Conservation (phyloP, 2,888 invertebrate genomes). For the Erebia ligea region DNA sequence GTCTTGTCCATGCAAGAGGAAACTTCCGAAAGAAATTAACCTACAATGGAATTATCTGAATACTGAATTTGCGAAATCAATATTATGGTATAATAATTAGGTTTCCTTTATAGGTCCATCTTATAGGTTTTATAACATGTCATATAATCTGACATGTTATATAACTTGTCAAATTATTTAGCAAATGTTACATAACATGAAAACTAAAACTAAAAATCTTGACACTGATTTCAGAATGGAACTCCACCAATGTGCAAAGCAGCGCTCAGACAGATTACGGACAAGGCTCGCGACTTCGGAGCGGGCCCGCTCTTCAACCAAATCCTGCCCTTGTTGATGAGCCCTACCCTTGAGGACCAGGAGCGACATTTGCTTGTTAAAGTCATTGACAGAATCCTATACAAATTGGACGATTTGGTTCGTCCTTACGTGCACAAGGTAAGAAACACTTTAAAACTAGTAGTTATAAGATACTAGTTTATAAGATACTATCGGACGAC, state of each 20-base stretch:
- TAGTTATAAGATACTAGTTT: neutral
- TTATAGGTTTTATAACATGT: no score
- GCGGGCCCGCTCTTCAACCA: conserved; percentile 99
- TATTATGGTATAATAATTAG: no score
- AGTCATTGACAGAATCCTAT: conserved; percentile 98
- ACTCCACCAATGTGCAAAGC: conserved; percentile 99
- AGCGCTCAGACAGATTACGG: conserved; percentile 98
- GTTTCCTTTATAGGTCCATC: no score
- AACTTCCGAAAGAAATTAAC: no score
- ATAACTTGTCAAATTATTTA: no score
- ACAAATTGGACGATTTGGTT: conserved; percentile 99
- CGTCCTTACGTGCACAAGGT: conserved; percentile 99
- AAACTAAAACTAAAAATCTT: neutral
- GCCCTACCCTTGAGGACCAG: conserved; percentile 99
- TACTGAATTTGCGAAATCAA: no score
- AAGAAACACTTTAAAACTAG: conserved; percentile 42
- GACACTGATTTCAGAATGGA: conserved; percentile 86
- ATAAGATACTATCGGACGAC: neutral
- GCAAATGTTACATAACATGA: no score
- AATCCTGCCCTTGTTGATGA: conserved; percentile 99
- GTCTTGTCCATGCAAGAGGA: no score
- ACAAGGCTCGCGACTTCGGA: conserved; percentile 99
- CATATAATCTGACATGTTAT: no score
- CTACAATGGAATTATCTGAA: no score
- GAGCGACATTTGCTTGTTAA: conserved; percentile 99